Conservation (phyloP, 2,113 vertebrate genomes). For the Poeciliopsis retropinna region DNA sequence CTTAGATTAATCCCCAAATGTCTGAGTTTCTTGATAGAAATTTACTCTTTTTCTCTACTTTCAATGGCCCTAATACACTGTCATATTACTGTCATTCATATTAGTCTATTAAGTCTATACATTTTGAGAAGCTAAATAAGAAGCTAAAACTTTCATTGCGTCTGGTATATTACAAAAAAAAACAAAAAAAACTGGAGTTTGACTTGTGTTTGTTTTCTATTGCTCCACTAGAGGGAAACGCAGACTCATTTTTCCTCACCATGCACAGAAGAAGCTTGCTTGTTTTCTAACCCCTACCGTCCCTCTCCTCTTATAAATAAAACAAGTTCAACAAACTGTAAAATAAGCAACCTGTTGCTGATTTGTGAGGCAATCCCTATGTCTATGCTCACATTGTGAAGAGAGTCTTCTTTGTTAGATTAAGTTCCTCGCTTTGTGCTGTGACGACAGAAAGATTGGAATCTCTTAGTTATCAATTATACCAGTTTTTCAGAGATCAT, state of each 20-base stretch:
- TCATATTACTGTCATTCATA: too few relatives aligned
- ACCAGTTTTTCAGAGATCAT: background rate
- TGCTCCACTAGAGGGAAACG: conserved; percentile 41
- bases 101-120: too few relatives aligned
- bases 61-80: too few relatives aligned
- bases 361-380: background rate
- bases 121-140: background rate
- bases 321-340: background rate
- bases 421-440: background rate
- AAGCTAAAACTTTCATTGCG: background rate
- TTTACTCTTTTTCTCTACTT: too few relatives aligned
- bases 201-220: background rate
- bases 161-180: background rate
- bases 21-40: too few relatives aligned
- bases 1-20: too few relatives aligned
- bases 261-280: background rate
- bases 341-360: background rate
- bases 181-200: background rate
- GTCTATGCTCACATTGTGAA: too few relatives aligned
- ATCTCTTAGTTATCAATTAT: background rate
- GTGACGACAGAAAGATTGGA: background rate
- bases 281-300: background rate
- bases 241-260: conserved; percentile 7
- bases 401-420: too few relatives aligned
- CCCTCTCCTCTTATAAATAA: background rate